Evolutionary conservation across 64 coral and sea anemone genomes (phyloP).

Genomic region (Pocillopora damicornis): DNA sequence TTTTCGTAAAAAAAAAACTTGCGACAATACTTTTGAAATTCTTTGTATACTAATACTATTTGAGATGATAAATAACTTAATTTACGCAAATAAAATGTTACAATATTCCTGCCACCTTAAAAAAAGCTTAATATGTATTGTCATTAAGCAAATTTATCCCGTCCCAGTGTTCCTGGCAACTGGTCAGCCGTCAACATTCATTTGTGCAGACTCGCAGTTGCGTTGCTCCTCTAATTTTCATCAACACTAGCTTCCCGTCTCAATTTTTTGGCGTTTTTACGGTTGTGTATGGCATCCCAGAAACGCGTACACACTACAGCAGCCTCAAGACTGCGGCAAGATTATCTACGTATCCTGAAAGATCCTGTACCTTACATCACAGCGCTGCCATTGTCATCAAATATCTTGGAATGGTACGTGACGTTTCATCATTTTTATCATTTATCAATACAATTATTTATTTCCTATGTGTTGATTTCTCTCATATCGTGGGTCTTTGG

Average conservation of each 20-base stretch:
- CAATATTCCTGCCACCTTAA: neutral
- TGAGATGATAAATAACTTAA: too few species aligned
- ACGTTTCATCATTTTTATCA: neutral
- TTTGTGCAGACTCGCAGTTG: neutral
- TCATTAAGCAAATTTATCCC: neutral
- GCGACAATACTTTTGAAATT: too few species aligned
- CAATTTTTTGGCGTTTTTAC: neutral
- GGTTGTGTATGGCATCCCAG: constrained; percentile 72
- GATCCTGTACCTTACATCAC: constrained; percentile 96
- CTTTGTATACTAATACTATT: too few species aligned
- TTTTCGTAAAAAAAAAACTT: too few species aligned
- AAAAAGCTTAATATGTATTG: neutral
- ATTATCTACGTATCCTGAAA: constrained; percentile 90
- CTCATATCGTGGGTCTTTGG: neutral
- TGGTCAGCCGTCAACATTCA: neutral
- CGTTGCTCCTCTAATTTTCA: neutral
- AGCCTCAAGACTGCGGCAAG: constrained; percentile 88
- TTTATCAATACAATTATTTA: neutral
- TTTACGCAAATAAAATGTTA: too few species aligned
- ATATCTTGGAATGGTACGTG: constrained; percentile 92
- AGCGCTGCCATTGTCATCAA: constrained; percentile 88
- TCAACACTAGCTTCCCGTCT: neutral
- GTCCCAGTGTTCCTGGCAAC: too few species aligned
- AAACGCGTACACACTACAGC: constrained; percentile 92
- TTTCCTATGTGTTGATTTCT: neutral